Evolutionary conservation across 2,113 vertebrate species (phyloP).

Genomic region (Pongo pygmaeus): DNA sequence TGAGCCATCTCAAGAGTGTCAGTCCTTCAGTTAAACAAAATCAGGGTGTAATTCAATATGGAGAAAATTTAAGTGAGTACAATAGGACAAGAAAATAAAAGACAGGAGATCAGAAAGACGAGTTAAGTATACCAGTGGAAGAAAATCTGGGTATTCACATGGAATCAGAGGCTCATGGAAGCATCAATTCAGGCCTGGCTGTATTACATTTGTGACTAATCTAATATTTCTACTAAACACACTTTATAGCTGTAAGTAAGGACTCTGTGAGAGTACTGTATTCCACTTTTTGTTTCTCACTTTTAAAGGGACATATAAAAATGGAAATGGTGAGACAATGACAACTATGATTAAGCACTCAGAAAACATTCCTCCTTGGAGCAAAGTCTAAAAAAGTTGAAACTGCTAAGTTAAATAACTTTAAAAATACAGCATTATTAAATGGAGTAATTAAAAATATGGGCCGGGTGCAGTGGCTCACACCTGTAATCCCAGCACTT

Average conservation of each 20-base stretch:
- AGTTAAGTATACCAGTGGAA: not conserved
- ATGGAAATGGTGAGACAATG: conserved; percentile 37
- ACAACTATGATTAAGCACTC: conserved; percentile 4
- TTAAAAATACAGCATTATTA: conserved; percentile 38
- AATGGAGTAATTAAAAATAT: conserved; percentile 14
- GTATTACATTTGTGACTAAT: too few relatives aligned
- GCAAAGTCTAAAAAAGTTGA: conserved; percentile 37
- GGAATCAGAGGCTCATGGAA: not conserved
- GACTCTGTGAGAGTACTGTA: not conserved
- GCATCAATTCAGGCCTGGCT: not conserved
- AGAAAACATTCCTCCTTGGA: conserved; percentile 23
- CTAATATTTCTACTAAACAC: not conserved
- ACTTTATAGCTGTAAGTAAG: not conserved
- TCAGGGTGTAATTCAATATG: not conserved
- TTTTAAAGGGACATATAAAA: conserved; percentile 54
- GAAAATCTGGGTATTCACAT: not conserved
- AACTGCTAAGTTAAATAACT: conserved; percentile 31
- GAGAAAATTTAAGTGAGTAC: not conserved
- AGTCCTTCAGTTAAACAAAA: conserved; percentile 19
- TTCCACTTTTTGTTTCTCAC: not conserved
- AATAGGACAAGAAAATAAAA: not conserved
- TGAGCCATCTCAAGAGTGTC: not conserved
- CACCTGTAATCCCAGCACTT: too few relatives aligned
- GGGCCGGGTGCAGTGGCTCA: too few relatives aligned
- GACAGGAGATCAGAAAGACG: not conserved